Evolutionary conservation across 1,140 invertebrate species (phyloP), one percentile per base, ranked within the genome.

Genomic region (Portunus trituberculatus): DNA sequence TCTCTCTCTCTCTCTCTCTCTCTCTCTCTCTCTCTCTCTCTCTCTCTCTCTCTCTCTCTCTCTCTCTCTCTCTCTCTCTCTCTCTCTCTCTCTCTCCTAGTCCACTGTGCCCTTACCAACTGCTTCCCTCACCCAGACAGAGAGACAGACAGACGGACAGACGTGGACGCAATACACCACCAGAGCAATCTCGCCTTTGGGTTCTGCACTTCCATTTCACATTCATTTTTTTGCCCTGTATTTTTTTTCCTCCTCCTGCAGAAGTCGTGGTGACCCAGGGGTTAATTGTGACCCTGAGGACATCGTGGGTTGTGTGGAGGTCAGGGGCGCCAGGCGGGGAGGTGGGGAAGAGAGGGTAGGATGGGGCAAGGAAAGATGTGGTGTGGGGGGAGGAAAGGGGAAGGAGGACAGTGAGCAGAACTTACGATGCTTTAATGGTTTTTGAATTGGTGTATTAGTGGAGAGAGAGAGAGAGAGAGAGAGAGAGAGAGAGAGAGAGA

Each of bases 211-310:
- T 76, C 67, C 67, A 76, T 76, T 76, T 59, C 52, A 76, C 25
- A 76, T 76, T n/a, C 20, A 59, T 76, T 76, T 76, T 76, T 25
- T 76, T 76, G 12, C 1, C 20, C 20, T 8, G 12, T 20, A 8
- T 76, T 76, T 76, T 76, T 76, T 76, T 12, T 76, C 20, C 52
- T 59, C 52, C 12, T 76, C 67, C 67, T 76, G 67, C 25, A 25
- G 67, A 76, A 76, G 67, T 20, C 67, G 67, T 76, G 67, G 67
- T 76, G 67, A 76, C 67, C 67, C 67, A 76, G 67, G 25, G 67
- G 67, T 76, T 76, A 76, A 76, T 76, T 76, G 67, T 76, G 67
- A 20, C 67, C 67, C 67, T 76, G 67, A 76, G 67, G 67, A 76
- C 25, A 76, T 20, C 25, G 52, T 10, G 67, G 67, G 67, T 0